Percentiles rank a stretch among this genome's conserved stretches.
These are phyloP conservation scores for Yponomeuta cagnagella DNA, from an alignment of 2,888 invertebrate genomes.

Conservation along the genomic window DNA sequence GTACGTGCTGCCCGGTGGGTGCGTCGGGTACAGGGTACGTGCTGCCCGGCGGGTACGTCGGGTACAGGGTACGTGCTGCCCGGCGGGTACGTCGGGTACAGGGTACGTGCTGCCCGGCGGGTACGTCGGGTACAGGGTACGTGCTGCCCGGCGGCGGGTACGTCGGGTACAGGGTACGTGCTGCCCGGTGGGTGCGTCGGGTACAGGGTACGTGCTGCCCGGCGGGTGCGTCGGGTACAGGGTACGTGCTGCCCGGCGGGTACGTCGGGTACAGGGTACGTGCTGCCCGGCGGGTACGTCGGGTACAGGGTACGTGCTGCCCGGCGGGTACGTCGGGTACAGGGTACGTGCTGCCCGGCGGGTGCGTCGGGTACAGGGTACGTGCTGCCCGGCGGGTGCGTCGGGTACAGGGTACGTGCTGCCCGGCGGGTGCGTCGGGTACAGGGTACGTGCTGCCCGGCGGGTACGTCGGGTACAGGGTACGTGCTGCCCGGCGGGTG, in stretches of 20 bases:
- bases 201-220: constrained; percentile 37
- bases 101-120: not conserved
- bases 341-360: not conserved
- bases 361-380: constrained; percentile 45
- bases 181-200: constrained; percentile 27
- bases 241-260: not conserved
- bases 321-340: constrained; percentile 45
- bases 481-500: not conserved
- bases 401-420: constrained; percentile 46
- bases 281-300: no score
- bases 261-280: constrained; percentile 46
- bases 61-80: constrained; percentile 45
- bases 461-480: constrained; percentile 46
- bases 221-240: constrained; percentile 45
- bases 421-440: constrained; percentile 37
- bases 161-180: constrained; percentile 46
- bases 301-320: constrained; percentile 45
- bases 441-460: constrained; percentile 26
- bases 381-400: not conserved
- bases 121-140: constrained; percentile 46
- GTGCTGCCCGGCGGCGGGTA: no score
- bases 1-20: constrained; percentile 63
- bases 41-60: constrained; percentile 2
- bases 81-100: constrained; percentile 46
- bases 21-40: constrained; percentile 46